These are phyloP conservation scores for Spilosoma lubricipeda DNA, from an alignment of 2,888 invertebrate genomes.

Conservation along the genomic window DNA sequence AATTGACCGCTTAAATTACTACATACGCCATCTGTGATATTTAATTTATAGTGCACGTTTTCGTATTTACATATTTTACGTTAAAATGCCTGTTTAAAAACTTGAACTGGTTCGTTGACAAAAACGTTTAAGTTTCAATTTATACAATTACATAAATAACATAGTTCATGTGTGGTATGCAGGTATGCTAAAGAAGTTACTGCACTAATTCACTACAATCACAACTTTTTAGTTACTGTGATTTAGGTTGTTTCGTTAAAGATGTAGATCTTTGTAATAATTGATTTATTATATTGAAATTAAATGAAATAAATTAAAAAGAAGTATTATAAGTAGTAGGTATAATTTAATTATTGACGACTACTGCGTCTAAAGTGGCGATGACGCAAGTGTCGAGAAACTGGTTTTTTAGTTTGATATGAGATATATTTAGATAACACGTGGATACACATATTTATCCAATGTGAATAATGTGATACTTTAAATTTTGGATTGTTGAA, in stretches of 20 bases:
- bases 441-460: constrained; percentile 2
- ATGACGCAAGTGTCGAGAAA: constrained; percentile 13
- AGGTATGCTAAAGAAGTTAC: no score
- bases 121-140: no score
- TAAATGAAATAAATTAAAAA: background rate
- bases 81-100: background rate
- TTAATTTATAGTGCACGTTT: no score
- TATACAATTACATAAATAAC: no score
- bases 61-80: no score
- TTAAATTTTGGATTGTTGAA: background rate
- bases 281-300: background rate
- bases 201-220: no score
- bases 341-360: constrained; percentile 7
- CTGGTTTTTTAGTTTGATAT: constrained; percentile 12
- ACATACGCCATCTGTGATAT: no score
- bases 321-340: background rate
- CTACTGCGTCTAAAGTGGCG: constrained; percentile 3
- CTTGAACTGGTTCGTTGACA: no score
- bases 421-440: constrained; percentile 8
- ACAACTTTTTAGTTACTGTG: no score
- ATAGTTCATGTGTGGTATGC: no score
- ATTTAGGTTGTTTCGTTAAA: no score
- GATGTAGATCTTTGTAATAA: no score
- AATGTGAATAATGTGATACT: constrained; percentile 1
- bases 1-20: background rate